These are phyloP conservation scores for Cromileptes altivelis DNA, from an alignment of 2,113 vertebrate species.

Conservation along the genomic window DNA sequence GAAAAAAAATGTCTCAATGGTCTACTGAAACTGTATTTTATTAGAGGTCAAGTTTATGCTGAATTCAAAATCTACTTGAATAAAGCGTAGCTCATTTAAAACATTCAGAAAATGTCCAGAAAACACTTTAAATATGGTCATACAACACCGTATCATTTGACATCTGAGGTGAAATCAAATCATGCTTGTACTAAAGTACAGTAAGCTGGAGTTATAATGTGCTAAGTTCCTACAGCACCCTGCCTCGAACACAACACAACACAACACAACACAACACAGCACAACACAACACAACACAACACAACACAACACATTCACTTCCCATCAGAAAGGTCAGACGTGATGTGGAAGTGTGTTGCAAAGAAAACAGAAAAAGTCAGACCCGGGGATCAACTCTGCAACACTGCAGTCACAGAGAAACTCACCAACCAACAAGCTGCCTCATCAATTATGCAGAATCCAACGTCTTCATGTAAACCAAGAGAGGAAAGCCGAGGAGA, in stretches of 20 bases:
- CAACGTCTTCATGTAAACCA: slow-evolving; percentile 63
- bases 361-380: neutral
- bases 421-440: slow-evolving; percentile 34
- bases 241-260: neutral
- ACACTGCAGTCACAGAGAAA: slow-evolving; percentile 18
- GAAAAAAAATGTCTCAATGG: neutral
- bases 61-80: neutral
- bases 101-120: neutral
- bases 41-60: neutral
- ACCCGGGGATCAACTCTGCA: slow-evolving; percentile 3
- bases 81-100: neutral
- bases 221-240: neutral
- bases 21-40: neutral
- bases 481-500: slow-evolving; percentile 62
- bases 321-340: neutral
- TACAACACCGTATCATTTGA: neutral
- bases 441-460: slow-evolving; percentile 59
- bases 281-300: neutral
- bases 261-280: neutral
- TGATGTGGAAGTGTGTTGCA: neutral
- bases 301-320: neutral
- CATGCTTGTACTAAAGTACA: neutral
- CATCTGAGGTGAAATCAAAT: neutral
- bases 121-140: neutral
- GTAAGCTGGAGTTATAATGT: neutral